phyloP scores from a whole-genome alignment of 1,140 invertebrate species.

The Adoxophyes honmai region DNA sequence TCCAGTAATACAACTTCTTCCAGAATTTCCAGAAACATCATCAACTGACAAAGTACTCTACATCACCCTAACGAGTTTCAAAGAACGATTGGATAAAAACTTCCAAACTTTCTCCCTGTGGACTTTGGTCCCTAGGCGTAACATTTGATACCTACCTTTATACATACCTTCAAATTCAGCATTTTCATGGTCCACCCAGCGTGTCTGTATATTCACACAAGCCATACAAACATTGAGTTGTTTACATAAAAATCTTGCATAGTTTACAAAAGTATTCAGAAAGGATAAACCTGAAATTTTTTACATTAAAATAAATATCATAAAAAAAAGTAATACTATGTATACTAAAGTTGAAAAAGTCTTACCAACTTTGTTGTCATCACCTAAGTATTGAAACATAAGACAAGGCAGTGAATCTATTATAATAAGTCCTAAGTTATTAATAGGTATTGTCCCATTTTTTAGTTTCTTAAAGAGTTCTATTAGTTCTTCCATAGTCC shows the following conservation, averaged over 20 bases:
- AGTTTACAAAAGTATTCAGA: slow-evolving; percentile 78
- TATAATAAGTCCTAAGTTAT: slow-evolving; percentile 75
- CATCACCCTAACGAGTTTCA: no score
- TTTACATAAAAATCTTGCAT: slow-evolving; percentile 75
- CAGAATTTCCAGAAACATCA: no score
- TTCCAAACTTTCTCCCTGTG: no score
- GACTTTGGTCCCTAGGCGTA: no score
- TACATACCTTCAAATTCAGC: slow-evolving; percentile 54
- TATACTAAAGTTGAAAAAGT: slow-evolving; percentile 50
- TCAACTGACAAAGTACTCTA: no score
- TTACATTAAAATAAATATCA: no score
- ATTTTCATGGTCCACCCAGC: slow-evolving; percentile 74
- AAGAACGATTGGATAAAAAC: no score
- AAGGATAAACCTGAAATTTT: slow-evolving; percentile 62
- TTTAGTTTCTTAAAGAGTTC: slow-evolving; percentile 69
- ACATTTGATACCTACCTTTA: no score
- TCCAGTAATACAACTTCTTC: no score
- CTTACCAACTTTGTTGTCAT: slow-evolving; percentile 69
- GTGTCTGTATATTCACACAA: slow-evolving; percentile 79
- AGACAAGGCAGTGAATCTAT: slow-evolving; percentile 81
- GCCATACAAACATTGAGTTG: slow-evolving; percentile 75
- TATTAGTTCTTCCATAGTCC: slow-evolving; percentile 73
- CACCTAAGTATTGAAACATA: slow-evolving; percentile 68
- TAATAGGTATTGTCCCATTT: slow-evolving; percentile 43
- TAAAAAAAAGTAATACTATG: slow-evolving; percentile 25